Percentiles rank a stretch among this genome's conserved stretches.
Evolutionary conservation across 2,888 invertebrate genomes (phyloP).

Genomic region (Andrena flavipes): DNA sequence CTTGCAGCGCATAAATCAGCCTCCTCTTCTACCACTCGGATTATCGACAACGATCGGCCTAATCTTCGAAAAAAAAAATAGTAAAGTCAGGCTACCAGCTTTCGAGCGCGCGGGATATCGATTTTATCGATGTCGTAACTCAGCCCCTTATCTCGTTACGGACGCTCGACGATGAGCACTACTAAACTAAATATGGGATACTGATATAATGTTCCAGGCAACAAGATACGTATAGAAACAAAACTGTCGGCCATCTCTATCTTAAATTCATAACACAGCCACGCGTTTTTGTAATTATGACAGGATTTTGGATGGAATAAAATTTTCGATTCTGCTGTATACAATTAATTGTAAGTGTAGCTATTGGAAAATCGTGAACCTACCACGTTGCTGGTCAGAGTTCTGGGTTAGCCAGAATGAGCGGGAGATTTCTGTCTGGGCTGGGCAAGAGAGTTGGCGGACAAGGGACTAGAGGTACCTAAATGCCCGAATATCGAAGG

Average conservation of each 20-base stretch:
- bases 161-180: slow-evolving; percentile 65
- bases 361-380: too few species aligned
- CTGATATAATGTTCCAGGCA: slow-evolving; percentile 65
- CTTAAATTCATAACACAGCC: background rate
- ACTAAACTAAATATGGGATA: slow-evolving; percentile 52
- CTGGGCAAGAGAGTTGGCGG: background rate
- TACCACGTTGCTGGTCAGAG: too few species aligned
- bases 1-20: background rate
- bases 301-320: too few species aligned
- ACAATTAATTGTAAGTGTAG: too few species aligned
- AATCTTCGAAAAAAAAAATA: slow-evolving; percentile 56
- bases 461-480: background rate
- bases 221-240: slow-evolving; percentile 57
- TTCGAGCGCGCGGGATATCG: slow-evolving; percentile 59
- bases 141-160: slow-evolving; percentile 68
- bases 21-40: background rate
- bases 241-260: slow-evolving; percentile 28
- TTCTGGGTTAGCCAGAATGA: background rate
- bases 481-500: slow-evolving; percentile 67
- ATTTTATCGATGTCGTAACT: slow-evolving; percentile 73
- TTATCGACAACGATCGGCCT: slow-evolving; percentile 41
- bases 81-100: slow-evolving; percentile 41
- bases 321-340: too few species aligned
- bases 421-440: background rate
- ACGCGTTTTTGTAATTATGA: too few species aligned